Evolutionary conservation across 2,888 invertebrate species (phyloP), one percentile per base, ranked within the genome.

Genomic region (Chamaedrilus cognettii): DNA sequence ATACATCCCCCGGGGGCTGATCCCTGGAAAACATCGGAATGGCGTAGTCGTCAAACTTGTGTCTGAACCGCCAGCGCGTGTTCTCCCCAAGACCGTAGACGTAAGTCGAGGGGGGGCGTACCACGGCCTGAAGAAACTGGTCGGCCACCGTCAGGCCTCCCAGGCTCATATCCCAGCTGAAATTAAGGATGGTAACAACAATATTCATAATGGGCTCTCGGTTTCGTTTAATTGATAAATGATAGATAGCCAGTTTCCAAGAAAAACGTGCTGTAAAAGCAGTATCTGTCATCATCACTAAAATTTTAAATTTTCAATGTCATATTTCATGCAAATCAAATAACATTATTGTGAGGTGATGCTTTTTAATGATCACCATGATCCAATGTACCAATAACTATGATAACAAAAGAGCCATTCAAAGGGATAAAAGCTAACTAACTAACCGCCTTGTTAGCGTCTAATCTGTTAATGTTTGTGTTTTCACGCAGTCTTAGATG

Each of bases 41-140:
- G 2, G 77, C 74, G 63, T 72, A 75, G 70, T 77, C 80, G 30
- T 77, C 73, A 52, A 84, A 74, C 63, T 77, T 74, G 65, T 84
- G 84, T 49, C 76, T 73, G 71, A 85, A 80, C 1, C 77, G 73
- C 0, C 69, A 70, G 65, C 84, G 84, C 3, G 77, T 76, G 72
- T 85, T 81, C 72, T 86, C 86, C 1, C 85, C 85, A 65, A 86
- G 77, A 0, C 86, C 86, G 71, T 84, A 86, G 19, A 82, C 75
- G 72, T 84, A 79, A 15, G 71, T 70, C 2, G 82, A 79, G 0
- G 84, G 82, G 4, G 85, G 74, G 3, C 64, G 74, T 33, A 82
- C 82, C 2, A 82, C 76, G 2, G 85, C 75, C 73, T 85, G 85
- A 1, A 86, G 75, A 70, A 82, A 86, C 75, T 85, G 85, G 66